Evolutionary conservation across 1,140 invertebrate genomes (phyloP), one percentile per base, ranked within the genome.

Genomic region (Calycopis cecrops): DNA sequence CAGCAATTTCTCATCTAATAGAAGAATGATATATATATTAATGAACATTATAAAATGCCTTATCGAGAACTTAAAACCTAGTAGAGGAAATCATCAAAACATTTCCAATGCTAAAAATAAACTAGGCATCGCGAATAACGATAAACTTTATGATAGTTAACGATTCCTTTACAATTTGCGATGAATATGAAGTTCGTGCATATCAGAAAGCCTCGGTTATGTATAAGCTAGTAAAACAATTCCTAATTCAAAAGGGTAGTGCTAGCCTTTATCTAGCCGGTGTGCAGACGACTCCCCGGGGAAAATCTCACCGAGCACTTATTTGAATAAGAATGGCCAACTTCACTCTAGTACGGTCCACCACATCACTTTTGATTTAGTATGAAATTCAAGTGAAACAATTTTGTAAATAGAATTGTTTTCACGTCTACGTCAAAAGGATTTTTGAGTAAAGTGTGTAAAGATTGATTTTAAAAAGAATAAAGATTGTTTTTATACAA

Each of bases 301-400:
- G 72, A 53, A 65, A 77, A 69, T 78, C 71, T 58, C 53, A 65
- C 68, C 53, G 65, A 68, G 65, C 69, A 67, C 65, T 71, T 73
- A 80, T 80, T 80, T 78, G 73, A 80, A 80, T 80, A 78, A 80
- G 75, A 80, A 78, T 75, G 65, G 71, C 62, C 52, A 67, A 65
- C 63, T 65, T 57, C 60, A 40, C 60, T 48, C 14, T 44, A 18
- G 40, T 44, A 44, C 17, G 40, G 40, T 44, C 40, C 40, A 16
- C n/a, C 17, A 44, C 40, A 28, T 28, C 40, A 16, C 40, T 16
- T 44, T 44, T 44, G 40, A 44, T 44, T 44, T 44, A 44, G 40
- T 28, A 28, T 6, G 21, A 44, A 44, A 44, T 44, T 17, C 40
- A 44, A 44, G 12, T 44, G 16, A 44, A 9, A 17, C 40, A 14